Conservation (phyloP, 2,888 invertebrate species). For the Crocallis elinguaria region DNA sequence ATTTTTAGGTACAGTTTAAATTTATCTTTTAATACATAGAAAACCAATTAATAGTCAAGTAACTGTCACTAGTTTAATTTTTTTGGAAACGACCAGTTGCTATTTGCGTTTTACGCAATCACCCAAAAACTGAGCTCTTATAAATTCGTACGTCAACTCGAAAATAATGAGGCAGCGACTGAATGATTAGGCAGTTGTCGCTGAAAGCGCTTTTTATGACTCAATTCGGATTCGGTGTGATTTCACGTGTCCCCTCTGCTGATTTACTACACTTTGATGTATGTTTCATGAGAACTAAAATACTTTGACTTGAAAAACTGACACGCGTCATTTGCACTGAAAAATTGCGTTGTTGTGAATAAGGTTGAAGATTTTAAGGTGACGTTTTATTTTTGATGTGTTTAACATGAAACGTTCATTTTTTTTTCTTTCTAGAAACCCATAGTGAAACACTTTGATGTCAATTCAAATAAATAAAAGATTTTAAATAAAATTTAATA, state of each 20-base stretch:
- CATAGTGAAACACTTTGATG: too few relatives aligned
- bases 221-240: slow-evolving; percentile 33
- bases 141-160: slow-evolving; percentile 64
- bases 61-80: too few relatives aligned
- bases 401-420: too few relatives aligned
- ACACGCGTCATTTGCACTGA: slow-evolving; percentile 11
- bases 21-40: too few relatives aligned
- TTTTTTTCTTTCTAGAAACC: too few relatives aligned
- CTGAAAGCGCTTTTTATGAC: slow-evolving; percentile 40
- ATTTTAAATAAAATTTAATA: too few relatives aligned
- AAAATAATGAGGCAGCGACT: slow-evolving; percentile 59
- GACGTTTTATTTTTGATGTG: not conserved
- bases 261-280: slow-evolving; percentile 24
- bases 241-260: slow-evolving; percentile 19
- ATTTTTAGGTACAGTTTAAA: too few relatives aligned
- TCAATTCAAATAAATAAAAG: too few relatives aligned
- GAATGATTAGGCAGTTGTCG: slow-evolving; percentile 51
- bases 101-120: not conserved
- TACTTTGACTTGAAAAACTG: not conserved
- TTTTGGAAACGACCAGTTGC: not conserved
- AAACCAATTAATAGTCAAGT: too few relatives aligned
- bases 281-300: not conserved
- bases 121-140: slow-evolving; percentile 29
- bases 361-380: not conserved
- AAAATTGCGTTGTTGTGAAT: slow-evolving; percentile 1